Base-by-base conservation (phyloP, 2,888 invertebrate species). In the Linhomoeus sp. region DNA sequence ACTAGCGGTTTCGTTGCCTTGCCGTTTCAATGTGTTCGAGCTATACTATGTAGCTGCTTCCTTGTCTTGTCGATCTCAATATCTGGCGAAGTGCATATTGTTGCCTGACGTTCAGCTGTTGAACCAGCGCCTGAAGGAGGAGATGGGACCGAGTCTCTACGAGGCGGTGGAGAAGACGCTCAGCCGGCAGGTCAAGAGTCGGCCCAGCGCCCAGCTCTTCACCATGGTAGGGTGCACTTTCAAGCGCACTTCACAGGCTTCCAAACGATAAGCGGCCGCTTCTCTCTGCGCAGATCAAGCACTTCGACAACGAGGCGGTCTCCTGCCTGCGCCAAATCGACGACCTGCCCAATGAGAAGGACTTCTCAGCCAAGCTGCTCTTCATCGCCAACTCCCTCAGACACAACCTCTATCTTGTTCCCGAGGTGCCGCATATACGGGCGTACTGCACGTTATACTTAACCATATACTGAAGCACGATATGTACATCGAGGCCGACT, bases 321-420 rank as follows among this genome's bases (percentile, higher is more conserved):
- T 80, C 81, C 58, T 86, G 87, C 19, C 75, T 94, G 58, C 87
- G 92, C 68, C 83, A 82, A 63, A 72, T 94, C 55, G 92, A 94
- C 66, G 80, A 82, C 51, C 79, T 88, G 61, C 80, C 81, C 59
- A 81, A 57, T 52, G 57, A 83, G 78, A 86, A 87, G 68, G 86
- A 88, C 65, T 78, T 82, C 0, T 76, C 76, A 48, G 81, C 83
- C 63, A 87, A 87, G 68, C 75, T 78, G 17, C 80, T 84, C 64
- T 92, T 90, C 70, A 87, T 86, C 68, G 77, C 80, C 54, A 59
- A 62, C 46, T 82, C 81, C 14, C 75, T 90, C 51, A 79, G 81
- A 65, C 85, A 86, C 60, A 78, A 80, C 37, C 73, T 90, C 58
- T 84, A 83, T 43, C 77, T 77, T 59, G 82, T 90, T 63, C 88